Base-by-base conservation (phyloP, 2,888 invertebrate species). In the Emesis furor region DNA sequence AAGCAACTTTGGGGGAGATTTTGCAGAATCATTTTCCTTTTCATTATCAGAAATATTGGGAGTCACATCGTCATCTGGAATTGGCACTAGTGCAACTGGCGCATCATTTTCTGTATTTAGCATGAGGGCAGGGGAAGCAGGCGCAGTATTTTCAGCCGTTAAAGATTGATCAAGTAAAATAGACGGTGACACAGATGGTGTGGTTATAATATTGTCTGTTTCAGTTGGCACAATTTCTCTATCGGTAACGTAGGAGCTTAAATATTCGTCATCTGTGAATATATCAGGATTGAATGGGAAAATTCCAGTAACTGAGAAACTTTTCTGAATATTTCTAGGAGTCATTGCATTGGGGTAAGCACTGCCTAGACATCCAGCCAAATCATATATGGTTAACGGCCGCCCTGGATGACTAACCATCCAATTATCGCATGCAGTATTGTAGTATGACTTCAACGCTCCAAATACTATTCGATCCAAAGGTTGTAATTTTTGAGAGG, bases 371-470 rank as follows among this genome's bases (percentile, higher is more conserved):
- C 83, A 86, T 76, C 75, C 90, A 37, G 91, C 82, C 42, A 92
- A 81, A 75, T 93, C 91, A 87, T 94, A 93, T 62, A 94, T 93
- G 7, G 91, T 91, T 69, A 93, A 85, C 8, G 91, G 69, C 68
- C 76, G 81, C 4, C 92, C 94, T 68, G 93, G 92, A 87, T 94
- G 84, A 67, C 73, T 73, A 71, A 90, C 78, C 92, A 93, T 91
- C 79, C 92, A 93, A 76, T 87, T 72, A 73, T 85, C 85, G 24
- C 84, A 86, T 42, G 89, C 46, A 46, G 46, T 46, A 46, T 46
- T 46, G 8, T 46, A 46, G 8, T 46, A 46, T 46, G 46, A 46
- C 46, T 46, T 46, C 46, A 46, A 8, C 46, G 14, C 46, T 46
- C 46, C 46, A 46, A 46, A 46, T 46, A 46, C 46, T 84, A 67